Conservation (phyloP, 1,140 invertebrate genomes). For the Zophobas morio region DNA sequence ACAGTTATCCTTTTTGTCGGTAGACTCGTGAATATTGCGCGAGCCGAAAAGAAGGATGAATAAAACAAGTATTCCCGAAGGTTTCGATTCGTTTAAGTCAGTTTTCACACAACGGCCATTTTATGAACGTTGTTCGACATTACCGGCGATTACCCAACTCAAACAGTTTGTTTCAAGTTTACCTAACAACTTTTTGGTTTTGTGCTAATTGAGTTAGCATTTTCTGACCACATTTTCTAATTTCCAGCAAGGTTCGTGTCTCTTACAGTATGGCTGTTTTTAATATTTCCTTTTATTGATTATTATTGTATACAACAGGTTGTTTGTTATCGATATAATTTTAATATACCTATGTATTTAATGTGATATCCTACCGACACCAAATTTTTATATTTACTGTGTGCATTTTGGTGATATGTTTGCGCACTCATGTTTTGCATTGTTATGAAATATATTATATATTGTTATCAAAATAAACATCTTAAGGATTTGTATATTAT, state of each 20-base stretch:
- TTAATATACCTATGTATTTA: slow-evolving; percentile 34
- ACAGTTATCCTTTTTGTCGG: neutral
- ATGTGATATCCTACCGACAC: slow-evolving; percentile 52
- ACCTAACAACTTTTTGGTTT: slow-evolving; percentile 42
- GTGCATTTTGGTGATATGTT: slow-evolving; percentile 48
- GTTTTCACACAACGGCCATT: neutral
- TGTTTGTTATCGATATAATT: slow-evolving; percentile 20
- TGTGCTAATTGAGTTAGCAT: slow-evolving; percentile 40
- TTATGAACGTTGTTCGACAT: slow-evolving; percentile 12
- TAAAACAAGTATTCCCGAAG: neutral
- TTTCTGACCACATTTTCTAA: slow-evolving; percentile 35
- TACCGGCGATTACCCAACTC: slow-evolving; percentile 20
- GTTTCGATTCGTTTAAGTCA: slow-evolving; percentile 13
- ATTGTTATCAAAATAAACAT: slow-evolving; percentile 39
- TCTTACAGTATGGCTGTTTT: slow-evolving; percentile 30
- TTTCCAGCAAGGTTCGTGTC: slow-evolving; percentile 37
- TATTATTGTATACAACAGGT: neutral
- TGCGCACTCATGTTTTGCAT: slow-evolving; percentile 51
- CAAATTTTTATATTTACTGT: slow-evolving; percentile 51
- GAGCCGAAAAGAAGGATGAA: neutral
- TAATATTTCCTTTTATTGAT: slow-evolving; percentile 23
- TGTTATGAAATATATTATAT: slow-evolving; percentile 46
- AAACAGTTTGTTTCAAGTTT: slow-evolving; percentile 25
- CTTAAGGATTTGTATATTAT: slow-evolving; percentile 25
- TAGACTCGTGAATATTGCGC: neutral